Percentiles rank a stretch among this genome's conserved stretches.
phyloP scores from a whole-genome alignment of 2,113 vertebrate species.

The Isurus oxyrinchus region DNA sequence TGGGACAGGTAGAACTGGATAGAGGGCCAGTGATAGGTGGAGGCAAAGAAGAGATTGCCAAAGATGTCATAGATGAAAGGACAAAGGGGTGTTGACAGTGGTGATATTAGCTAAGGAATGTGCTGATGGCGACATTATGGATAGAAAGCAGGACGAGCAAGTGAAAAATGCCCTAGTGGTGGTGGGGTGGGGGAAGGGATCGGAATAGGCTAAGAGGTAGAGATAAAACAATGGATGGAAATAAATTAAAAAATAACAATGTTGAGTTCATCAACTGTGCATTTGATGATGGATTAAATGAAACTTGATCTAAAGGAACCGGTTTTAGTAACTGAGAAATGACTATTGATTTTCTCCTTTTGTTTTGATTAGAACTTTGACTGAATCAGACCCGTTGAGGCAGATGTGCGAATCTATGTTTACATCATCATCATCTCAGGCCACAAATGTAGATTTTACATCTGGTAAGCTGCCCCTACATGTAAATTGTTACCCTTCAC shows the following conservation, averaged over 20 bases:
- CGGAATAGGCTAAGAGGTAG: too few relatives aligned
- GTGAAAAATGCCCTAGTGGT: too few relatives aligned
- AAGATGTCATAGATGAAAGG: too few relatives aligned
- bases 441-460: not conserved
- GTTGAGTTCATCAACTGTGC: not conserved
- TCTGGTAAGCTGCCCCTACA: not conserved
- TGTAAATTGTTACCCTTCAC: not conserved
- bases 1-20: too few relatives aligned
- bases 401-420: not conserved
- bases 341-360: not conserved
- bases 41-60: too few relatives aligned
- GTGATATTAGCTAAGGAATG: too few relatives aligned
- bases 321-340: not conserved
- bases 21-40: too few relatives aligned
- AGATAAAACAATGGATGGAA: too few relatives aligned
- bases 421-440: not conserved
- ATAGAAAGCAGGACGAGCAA: too few relatives aligned
- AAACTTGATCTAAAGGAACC: not conserved
- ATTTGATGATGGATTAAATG: not conserved
- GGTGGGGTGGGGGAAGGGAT: too few relatives aligned
- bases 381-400: conserved; percentile 2
- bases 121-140: too few relatives aligned
- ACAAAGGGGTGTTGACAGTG: too few relatives aligned
- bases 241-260: not conserved
- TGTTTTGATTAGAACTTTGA: conserved; percentile 17